phyloP scores from a whole-genome alignment of 1,140 invertebrate genomes.

The Leptinotarsa defecta region DNA sequence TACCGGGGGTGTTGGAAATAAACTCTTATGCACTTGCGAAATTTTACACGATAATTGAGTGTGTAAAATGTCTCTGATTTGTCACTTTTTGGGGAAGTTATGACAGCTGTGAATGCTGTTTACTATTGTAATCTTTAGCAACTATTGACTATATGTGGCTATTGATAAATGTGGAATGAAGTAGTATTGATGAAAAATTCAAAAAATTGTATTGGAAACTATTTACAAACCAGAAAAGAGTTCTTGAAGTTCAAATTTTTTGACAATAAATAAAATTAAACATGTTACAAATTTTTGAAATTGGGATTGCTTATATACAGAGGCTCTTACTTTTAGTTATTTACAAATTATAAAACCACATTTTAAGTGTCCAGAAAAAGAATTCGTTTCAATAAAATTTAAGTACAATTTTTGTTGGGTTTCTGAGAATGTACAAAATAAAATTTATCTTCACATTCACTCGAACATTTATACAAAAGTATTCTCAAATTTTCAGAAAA shows the following conservation, averaged over 20 bases:
- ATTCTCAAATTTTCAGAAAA: slow-evolving; percentile 13
- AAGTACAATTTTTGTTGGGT: slow-evolving; percentile 26
- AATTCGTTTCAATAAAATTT: slow-evolving; percentile 17
- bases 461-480: slow-evolving; percentile 15
- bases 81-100: slow-evolving; percentile 55
- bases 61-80: slow-evolving; percentile 41
- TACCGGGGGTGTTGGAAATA: slow-evolving; percentile 24
- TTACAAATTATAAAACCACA: slow-evolving; percentile 45
- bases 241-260: background rate
- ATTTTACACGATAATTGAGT: slow-evolving; percentile 39
- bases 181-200: slow-evolving; percentile 32
- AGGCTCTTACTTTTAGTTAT: slow-evolving; percentile 39
- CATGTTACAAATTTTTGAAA: slow-evolving; percentile 18
- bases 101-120: slow-evolving; percentile 43
- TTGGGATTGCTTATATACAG: slow-evolving; percentile 38
- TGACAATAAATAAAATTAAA: slow-evolving; percentile 13
- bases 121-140: slow-evolving; percentile 50
- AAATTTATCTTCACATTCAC: slow-evolving; percentile 32
- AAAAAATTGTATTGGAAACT: slow-evolving; percentile 39
- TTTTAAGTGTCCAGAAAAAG: slow-evolving; percentile 29
- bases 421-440: slow-evolving; percentile 33
- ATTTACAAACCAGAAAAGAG: slow-evolving; percentile 14
- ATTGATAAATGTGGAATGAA: slow-evolving; percentile 40
- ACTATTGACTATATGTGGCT: slow-evolving; percentile 51
- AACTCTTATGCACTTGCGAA: slow-evolving; percentile 28